Base-by-base conservation (phyloP, 2,888 invertebrate species). In the Lymantria dispar region DNA sequence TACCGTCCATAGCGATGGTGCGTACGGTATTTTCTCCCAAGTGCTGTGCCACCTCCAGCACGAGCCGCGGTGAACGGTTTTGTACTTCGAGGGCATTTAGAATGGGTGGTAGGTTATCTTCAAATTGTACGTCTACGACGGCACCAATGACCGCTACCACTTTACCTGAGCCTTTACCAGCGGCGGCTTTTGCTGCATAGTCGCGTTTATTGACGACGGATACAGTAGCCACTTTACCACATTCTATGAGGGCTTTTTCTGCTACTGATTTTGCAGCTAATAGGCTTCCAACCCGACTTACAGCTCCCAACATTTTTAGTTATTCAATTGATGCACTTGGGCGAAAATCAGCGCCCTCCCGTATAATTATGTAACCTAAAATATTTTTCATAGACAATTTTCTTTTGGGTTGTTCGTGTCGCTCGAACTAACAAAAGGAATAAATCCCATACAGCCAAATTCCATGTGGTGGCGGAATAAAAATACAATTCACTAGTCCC, bases 71-170 rank as follows among this genome's bases (percentile, higher is more conserved):
- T 54, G 92, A 88, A 62, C 98, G 95, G 78, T 96, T 95, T 75
- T 95, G 93, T 7, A 99, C 98, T 87, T 98, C 98, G 73, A 99
- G 92, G 52, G 98, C 98, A 92, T 98, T 99, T 57, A 98, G 94
- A 85, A 99, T 99, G 47, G 97, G 95, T 49, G 98, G 98, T 47
- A 98, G 93, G 49, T 94, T 93, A 65, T 96, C 97, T 52, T 98
- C 98, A 80, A 99, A 99, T 85, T 98, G 98, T 8, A 99, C 98
- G 83, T 99, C 98, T 48, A 99, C 98, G 13, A 99, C 98, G 80
- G 99, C 98, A 94, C 98, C 98, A 83, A 99, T 99, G 50, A 99
- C 98, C 49, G 98, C 98, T 37, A 98, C 97, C 61, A 99, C 94
- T 81, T 92, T 94, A 70, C 96, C 96, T 72, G 92, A 81, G 1